Evolutionary conservation across 2,888 invertebrate species (phyloP).

Genomic region (Heteropelma amictum): DNA sequence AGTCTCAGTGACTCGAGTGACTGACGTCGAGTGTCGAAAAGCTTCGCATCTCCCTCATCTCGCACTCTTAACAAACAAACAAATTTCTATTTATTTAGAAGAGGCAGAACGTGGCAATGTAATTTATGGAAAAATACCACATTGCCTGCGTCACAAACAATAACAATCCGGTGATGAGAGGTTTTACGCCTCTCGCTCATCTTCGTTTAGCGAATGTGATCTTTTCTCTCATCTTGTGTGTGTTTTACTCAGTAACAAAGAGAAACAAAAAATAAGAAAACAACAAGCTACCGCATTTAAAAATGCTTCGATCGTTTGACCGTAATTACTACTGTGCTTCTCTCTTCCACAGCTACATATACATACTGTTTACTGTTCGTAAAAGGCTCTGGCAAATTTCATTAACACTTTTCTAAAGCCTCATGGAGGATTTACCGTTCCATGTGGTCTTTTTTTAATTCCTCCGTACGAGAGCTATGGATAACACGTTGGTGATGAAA

Average conservation of each 20-base stretch:
- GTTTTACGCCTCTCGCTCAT: conserved; percentile 5
- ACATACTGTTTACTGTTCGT: conserved; percentile 20
- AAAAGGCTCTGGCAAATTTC: conserved; percentile 24
- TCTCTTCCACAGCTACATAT: conserved; percentile 26
- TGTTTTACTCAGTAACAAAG: conserved; percentile 9
- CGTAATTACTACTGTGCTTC: conserved; percentile 36
- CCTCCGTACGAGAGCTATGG: conserved; percentile 35
- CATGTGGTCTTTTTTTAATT: conserved; percentile 23
- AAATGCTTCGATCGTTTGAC: conserved; percentile 40
- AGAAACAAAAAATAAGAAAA: conserved; percentile 46
- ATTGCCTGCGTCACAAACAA: background rate
- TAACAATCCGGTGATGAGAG: too few relatives aligned
- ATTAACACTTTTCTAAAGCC: conserved; percentile 45
- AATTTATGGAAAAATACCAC: conserved; percentile 24
- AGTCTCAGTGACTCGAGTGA: conserved; percentile 22
- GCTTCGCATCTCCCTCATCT: conserved; percentile 16
- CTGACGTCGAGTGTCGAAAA: conserved; percentile 18
- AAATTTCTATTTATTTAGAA: too few relatives aligned
- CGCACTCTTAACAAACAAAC: conserved; percentile 30
- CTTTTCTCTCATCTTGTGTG: conserved; percentile 21
- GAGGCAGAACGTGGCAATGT: conserved; percentile 9
- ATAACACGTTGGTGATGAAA: conserved; percentile 43
- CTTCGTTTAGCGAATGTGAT: conserved; percentile 43
- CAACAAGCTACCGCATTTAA: conserved; percentile 9
- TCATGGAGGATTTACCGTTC: conserved; percentile 11